These are phyloP conservation scores for Eupithecia centaureata DNA, from an alignment of 2,888 invertebrate genomes.

Conservation along the genomic window DNA sequence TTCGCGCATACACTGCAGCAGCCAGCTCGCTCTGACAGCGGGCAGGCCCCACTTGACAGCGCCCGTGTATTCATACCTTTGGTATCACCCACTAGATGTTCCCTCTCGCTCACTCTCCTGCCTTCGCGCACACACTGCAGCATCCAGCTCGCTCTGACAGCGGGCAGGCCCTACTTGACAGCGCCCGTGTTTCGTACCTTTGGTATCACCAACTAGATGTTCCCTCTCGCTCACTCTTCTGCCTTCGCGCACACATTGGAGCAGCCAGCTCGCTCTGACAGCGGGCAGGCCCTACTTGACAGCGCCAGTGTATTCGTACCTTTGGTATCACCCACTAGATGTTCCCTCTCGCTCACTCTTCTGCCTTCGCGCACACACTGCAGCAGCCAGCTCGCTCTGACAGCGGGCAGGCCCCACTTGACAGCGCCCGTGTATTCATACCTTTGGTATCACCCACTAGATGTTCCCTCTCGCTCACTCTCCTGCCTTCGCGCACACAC, in stretches of 20 bases:
- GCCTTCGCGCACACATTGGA: constrained; percentile 86
- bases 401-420: constrained; percentile 94
- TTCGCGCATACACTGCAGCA: too few relatives aligned
- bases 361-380: constrained; percentile 85
- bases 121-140: too few relatives aligned
- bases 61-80: constrained; percentile 90
- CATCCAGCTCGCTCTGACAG: constrained; percentile 91
- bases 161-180: constrained; percentile 93
- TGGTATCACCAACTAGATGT: constrained; percentile 85
- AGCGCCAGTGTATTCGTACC: constrained; percentile 89
- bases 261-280: constrained; percentile 90
- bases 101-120: too few relatives aligned
- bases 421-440: constrained; percentile 91
- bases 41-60: constrained; percentile 94
- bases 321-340: constrained; percentile 85
- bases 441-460: too few relatives aligned
- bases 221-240: constrained; percentile 79
- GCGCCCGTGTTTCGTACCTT: constrained; percentile 90
- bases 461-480: too few relatives aligned
- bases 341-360: constrained; percentile 81
- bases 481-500: too few relatives aligned
- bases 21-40: constrained; percentile 90
- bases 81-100: too few relatives aligned
- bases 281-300: constrained; percentile 94
- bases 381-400: constrained; percentile 90